phyloP scores from a whole-genome alignment of 2,797 vertebrate species.

The Pelochelys cantorii region DNA sequence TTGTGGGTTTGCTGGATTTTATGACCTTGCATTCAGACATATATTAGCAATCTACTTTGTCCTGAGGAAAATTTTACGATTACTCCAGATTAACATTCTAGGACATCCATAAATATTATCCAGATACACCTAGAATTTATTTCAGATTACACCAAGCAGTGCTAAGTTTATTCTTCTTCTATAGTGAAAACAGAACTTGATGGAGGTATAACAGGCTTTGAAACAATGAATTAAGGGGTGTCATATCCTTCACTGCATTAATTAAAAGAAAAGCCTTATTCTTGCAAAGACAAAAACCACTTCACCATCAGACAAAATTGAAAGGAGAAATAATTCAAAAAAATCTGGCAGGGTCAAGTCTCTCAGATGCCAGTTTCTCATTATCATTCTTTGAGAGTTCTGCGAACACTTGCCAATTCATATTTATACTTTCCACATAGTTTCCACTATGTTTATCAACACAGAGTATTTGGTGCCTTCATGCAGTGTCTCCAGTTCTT shows the following conservation, averaged over 20 bases:
- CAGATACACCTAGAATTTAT: not conserved
- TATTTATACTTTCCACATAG: constrained; percentile 24
- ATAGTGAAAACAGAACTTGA: not conserved
- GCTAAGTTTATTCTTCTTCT: not conserved
- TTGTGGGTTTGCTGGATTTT: not conserved
- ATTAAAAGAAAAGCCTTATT: not conserved
- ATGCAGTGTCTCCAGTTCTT: not conserved
- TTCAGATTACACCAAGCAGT: not conserved
- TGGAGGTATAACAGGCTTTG: not conserved
- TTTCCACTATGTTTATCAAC: not conserved
- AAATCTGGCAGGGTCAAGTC: not conserved
- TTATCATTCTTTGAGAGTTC: not conserved
- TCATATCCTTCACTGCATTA: not conserved
- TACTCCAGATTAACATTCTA: not conserved
- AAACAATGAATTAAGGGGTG: not conserved
- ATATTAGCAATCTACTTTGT: not conserved
- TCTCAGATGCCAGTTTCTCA: constrained; percentile 16
- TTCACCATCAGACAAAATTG: constrained; percentile 12
- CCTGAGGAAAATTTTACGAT: not conserved
- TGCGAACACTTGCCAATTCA: constrained; percentile 2
- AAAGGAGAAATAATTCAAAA: not conserved
- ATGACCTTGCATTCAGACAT: not conserved
- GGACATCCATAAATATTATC: not conserved
- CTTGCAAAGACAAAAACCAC: constrained; percentile 6
- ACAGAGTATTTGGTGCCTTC: not conserved